phyloP scores from a whole-genome alignment of 1,140 invertebrate species.

The Anastrepha obliqua region DNA sequence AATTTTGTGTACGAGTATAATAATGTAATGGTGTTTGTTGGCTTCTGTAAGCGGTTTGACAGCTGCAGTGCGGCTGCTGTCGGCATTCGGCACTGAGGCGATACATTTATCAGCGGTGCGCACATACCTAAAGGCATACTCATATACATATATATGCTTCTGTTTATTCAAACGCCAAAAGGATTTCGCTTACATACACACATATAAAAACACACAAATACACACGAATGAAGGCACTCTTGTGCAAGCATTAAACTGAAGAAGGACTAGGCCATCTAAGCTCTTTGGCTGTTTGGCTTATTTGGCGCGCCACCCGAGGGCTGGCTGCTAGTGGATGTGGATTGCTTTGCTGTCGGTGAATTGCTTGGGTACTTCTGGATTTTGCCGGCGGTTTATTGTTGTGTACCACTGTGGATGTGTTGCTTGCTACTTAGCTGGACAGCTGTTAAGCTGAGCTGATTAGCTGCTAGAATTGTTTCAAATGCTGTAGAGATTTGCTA shows the following conservation, averaged over 20 bases:
- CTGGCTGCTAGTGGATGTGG: background rate
- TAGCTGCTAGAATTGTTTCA: background rate
- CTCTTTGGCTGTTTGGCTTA: constrained; percentile 35
- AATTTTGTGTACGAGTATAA: background rate
- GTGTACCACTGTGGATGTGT: background rate
- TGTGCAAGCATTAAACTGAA: background rate
- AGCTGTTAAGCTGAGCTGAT: background rate
- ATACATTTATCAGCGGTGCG: constrained; percentile 16
- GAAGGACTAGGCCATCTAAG: background rate
- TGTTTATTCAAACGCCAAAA: background rate
- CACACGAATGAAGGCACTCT: background rate
- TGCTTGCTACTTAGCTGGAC: background rate
- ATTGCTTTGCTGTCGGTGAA: background rate
- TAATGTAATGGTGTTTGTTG: constrained; percentile 17
- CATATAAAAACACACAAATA: background rate
- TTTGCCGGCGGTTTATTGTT: too few relatives aligned
- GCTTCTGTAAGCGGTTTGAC: constrained; percentile 38
- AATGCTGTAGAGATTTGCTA: background rate
- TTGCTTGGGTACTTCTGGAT: background rate
- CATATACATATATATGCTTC: background rate
- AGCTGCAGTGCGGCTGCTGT: background rate
- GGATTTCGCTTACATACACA: background rate
- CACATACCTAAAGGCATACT: background rate
- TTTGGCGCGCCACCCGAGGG: background rate
- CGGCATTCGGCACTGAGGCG: constrained; percentile 15